phyloP scores from a whole-genome alignment of 30 jellyfish, hydroid and myxozoan species.

The Hydractinia echinata region DNA sequence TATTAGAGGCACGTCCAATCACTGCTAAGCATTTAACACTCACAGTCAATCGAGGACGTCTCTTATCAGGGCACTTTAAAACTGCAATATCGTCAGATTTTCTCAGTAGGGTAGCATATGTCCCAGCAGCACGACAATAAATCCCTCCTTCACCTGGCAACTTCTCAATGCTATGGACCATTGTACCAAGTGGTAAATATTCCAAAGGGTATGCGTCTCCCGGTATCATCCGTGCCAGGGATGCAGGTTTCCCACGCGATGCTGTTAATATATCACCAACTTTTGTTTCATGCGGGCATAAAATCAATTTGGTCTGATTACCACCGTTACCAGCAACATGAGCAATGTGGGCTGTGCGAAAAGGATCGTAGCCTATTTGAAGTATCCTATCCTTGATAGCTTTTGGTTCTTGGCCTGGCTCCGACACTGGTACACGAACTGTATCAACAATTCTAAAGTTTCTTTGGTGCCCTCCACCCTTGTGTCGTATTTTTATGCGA shows the following conservation, averaged over 20 bases:
- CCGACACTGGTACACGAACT: constrained; percentile 57
- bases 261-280: constrained; percentile 85
- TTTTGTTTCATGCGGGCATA: constrained; percentile 85
- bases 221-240: constrained; percentile 66
- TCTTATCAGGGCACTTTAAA: constrained; percentile 51
- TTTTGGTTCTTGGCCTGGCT: constrained; percentile 32
- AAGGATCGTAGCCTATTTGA: constrained; percentile 92
- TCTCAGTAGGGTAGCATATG: constrained; percentile 64
- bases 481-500: constrained; percentile 66
- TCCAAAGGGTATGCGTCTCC: constrained; percentile 98
- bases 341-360: constrained; percentile 89
- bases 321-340: constrained; percentile 81
- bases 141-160: constrained; percentile 91
- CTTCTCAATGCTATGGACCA: constrained; percentile 78
- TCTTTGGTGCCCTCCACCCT: constrained; percentile 89
- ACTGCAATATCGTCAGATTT: constrained; percentile 42
- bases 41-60: constrained; percentile 40
- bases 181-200: constrained; percentile 78
- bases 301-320: constrained; percentile 51
- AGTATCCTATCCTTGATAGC: constrained; percentile 57
- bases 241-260: constrained; percentile 85
- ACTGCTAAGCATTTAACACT: constrained; percentile 77
- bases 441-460: constrained; percentile 72
- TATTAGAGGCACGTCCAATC: constrained; percentile 85
- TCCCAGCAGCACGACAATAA: constrained; percentile 88